Percentiles rank a stretch among this genome's conserved stretches.
These are phyloP conservation scores for Microplitis mediator DNA, from an alignment of 1,140 invertebrate species.

Conservation along the genomic window DNA sequence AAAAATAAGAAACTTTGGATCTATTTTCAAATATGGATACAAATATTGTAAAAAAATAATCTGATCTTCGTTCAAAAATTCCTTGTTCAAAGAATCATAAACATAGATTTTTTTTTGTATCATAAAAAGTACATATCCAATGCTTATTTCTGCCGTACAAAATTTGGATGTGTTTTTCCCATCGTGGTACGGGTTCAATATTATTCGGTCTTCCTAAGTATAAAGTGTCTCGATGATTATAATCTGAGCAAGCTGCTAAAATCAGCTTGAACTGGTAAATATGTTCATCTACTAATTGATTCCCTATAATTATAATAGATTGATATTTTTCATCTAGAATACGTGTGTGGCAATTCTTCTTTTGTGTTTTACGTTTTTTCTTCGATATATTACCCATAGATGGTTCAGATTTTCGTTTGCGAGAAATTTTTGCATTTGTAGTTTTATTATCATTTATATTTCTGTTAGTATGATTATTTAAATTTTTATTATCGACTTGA, in stretches of 20 bases:
- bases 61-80: neutral
- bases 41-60: conserved; percentile 2
- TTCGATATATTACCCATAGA: too few relatives aligned
- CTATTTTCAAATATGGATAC: neutral
- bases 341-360: too few relatives aligned
- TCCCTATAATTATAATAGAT: neutral
- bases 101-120: conserved; percentile 24
- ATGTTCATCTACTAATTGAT: neutral
- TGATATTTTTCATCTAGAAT: too few relatives aligned
- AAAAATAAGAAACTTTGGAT: too few relatives aligned
- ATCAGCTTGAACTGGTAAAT: neutral
- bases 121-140: conserved; percentile 32
- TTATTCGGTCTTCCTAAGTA: neutral
- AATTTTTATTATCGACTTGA: too few relatives aligned
- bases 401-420: too few relatives aligned
- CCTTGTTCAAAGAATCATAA: conserved; percentile 26
- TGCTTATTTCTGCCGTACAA: conserved; percentile 13
- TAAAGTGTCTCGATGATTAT: neutral
- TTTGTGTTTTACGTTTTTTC: too few relatives aligned
- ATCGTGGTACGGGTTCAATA: neutral
- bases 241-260: neutral
- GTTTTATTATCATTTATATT: too few relatives aligned
- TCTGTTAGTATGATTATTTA: too few relatives aligned
- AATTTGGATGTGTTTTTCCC: conserved; percentile 25
- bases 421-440: too few relatives aligned